Base-by-base conservation (phyloP, 2,888 invertebrate species). In the Agrochola lychnidis region DNA sequence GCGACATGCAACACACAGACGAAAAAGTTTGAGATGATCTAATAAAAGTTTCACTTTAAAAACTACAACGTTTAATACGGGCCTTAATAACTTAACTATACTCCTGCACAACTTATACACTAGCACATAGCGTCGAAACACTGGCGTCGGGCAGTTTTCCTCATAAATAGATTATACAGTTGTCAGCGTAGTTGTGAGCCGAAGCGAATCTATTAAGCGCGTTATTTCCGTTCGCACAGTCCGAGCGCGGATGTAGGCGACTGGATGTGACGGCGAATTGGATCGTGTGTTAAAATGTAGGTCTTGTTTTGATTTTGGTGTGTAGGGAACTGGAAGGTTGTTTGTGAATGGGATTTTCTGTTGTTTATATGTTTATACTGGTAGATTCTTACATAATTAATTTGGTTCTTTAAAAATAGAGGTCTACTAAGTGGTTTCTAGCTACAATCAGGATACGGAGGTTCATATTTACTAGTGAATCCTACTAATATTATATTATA, bases 151-250 rank as follows among this genome's bases (percentile, higher is more conserved):
- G 84, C 93, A 94, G 94, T 94, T 95, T 94, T 92, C 93, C 94
- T 94, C 95, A 95, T 96, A 96, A 96, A 96, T 96, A 95, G 95
- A 96, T 96, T 95, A 96, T 91, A 93, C 93, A 93, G 95, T 94
- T 96, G 96, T 96, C 96, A 95, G 95, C 93, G 93, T 91, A 92
- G 92, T 94, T 93, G 94, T 93, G 94, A 95, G 95, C 94, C 92
- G 94, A 92, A 91, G 95, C 95, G 96, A 96, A 96, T 96, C 96
- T 96, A 96, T 96, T 96, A 96, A 95, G 94, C 95, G 94, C 94
- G 94, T 96, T 96, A 96, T 96, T 95, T 96, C 96, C 96, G 95
- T 93, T 93, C 90, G 92, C 92, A 91, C 91, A 91, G 91, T 83
- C 81, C 91, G 79, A 76, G 53, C 88, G 59, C 42, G 74, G 90